phyloP scores from a whole-genome alignment of 37 sponge, comb jelly and placozoan species.

The Spongilla lacustris region DNA sequence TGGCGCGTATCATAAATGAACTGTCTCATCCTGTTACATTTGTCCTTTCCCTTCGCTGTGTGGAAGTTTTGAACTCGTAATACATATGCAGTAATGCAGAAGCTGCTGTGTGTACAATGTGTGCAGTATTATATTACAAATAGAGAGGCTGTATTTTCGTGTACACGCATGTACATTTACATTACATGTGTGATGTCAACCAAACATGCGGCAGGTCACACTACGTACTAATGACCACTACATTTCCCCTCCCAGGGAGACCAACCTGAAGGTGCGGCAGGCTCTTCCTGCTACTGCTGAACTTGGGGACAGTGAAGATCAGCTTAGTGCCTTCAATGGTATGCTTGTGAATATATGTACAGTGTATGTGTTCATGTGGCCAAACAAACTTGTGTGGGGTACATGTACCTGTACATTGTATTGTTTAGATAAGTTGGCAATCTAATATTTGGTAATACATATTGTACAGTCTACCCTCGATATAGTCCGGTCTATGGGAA shows the following conservation, averaged over 20 bases:
- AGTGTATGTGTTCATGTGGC: neutral
- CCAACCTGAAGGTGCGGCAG: constrained; percentile 94
- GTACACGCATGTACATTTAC: neutral
- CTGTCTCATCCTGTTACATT: too few relatives aligned
- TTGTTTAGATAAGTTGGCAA: too few relatives aligned
- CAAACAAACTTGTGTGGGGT: too few relatives aligned
- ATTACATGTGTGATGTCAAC: too few relatives aligned
- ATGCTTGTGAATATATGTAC: neutral
- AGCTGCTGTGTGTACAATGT: neutral
- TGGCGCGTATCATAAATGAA: too few relatives aligned
- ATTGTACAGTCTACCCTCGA: too few relatives aligned
- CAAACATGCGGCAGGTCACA: too few relatives aligned
- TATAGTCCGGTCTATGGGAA: too few relatives aligned
- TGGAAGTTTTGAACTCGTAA: neutral
- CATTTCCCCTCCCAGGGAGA: constrained; percentile 69
- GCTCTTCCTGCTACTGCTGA: constrained; percentile 81
- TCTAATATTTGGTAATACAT: neutral
- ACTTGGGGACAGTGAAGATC: constrained; percentile 48
- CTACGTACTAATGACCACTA: neutral
- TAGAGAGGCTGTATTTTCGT: too few relatives aligned
- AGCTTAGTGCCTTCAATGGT: constrained; percentile 80
- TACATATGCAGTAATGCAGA: too few relatives aligned
- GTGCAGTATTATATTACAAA: neutral
- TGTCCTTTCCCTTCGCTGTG: neutral
- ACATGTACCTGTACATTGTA: too few relatives aligned